These are phyloP conservation scores for Sebastes cheni DNA, from an alignment of 2,797 vertebrate species.

Conservation along the genomic window DNA sequence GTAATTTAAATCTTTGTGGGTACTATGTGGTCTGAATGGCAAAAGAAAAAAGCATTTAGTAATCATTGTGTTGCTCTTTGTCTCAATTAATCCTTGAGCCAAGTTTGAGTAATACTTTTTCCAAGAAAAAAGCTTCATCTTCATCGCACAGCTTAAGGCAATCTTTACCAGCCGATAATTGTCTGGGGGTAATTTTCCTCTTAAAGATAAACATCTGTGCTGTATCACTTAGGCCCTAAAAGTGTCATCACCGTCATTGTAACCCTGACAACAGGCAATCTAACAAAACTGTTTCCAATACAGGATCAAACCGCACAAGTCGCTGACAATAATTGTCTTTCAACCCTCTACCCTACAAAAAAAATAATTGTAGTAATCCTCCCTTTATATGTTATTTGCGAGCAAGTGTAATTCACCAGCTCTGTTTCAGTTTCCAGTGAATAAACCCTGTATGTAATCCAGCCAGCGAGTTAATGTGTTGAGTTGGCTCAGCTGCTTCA, in stretches of 20 bases:
- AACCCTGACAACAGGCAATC: conserved; percentile 12
- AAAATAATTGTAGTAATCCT: conserved; percentile 13
- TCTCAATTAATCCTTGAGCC: neutral
- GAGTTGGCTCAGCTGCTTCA: conserved; percentile 22
- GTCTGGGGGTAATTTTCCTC: conserved; percentile 5
- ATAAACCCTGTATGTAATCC: conserved; percentile 32
- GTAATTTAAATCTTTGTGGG: neutral
- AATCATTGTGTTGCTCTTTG: neutral
- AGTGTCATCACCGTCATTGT: conserved; percentile 14
- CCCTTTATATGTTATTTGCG: conserved; percentile 20
- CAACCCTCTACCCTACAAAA: neutral
- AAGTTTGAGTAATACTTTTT: neutral
- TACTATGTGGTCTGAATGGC: neutral
- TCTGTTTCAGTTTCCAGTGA: conserved; percentile 39
- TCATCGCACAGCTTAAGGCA: neutral
- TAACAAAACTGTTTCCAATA: conserved; percentile 31
- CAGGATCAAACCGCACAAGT: conserved; percentile 7
- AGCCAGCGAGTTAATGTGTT: conserved; percentile 9
- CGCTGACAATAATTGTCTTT: conserved; percentile 22
- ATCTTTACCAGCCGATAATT: conserved; percentile 15
- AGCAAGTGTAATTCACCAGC: conserved; percentile 31
- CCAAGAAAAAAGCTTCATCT: neutral
- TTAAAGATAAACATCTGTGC: conserved; percentile 41
- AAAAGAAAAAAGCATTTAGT: conserved; percentile 1
- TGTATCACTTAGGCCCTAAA: conserved; percentile 22